Evolutionary conservation across 2,113 vertebrate species (phyloP), one percentile per base, ranked within the genome.

Genomic region (Ursus arctos): DNA sequence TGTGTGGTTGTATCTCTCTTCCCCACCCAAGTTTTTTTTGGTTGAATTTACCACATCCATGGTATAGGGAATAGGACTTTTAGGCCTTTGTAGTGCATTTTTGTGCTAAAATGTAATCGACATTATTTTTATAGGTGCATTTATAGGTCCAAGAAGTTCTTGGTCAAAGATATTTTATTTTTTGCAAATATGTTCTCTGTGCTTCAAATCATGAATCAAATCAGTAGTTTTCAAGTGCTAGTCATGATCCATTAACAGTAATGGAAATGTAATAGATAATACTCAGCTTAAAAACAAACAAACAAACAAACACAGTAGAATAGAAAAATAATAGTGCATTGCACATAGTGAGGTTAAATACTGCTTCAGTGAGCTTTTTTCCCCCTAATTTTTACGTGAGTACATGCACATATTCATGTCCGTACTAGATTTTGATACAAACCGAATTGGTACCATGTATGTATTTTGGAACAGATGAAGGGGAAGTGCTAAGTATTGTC

Each of bases 381-480:
- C 31, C 16, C 7, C 13, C 1, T 16, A 0, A 3, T 51, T 69
- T 94, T 89, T 95, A 12, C 13, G 1, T 81, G 36, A 33, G 8
- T 80, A 1, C 8, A 15, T 63, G 26, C 40, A 3, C 85, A 5
- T 71, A 0, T 91, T 0, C 61, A 26, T 67, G 18, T 40, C 18
- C 59, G 65, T 43, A 24, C 16, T 96, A n/a, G n/a, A 47, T 87
- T 96, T 94, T 89, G 36, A 69, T 83, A 2, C 83, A 82, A 87
- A 89, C 83, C 94, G 31, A 53, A 31, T 91, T 97, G 47, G 1
- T 80, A 43, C 12, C 43, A 53, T 33, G 53, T 19, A 19, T 82
- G 18, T 92, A 43, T 88, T 86, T 91, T 83, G 55, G 85, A 59
- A 43, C 15, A 72, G 51, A 77, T 88, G 59, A 83, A 91, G 69